Evolutionary conservation across 2,888 invertebrate genomes (phyloP), one percentile per base, ranked within the genome.

Genomic region (Brachyptera risi): DNA sequence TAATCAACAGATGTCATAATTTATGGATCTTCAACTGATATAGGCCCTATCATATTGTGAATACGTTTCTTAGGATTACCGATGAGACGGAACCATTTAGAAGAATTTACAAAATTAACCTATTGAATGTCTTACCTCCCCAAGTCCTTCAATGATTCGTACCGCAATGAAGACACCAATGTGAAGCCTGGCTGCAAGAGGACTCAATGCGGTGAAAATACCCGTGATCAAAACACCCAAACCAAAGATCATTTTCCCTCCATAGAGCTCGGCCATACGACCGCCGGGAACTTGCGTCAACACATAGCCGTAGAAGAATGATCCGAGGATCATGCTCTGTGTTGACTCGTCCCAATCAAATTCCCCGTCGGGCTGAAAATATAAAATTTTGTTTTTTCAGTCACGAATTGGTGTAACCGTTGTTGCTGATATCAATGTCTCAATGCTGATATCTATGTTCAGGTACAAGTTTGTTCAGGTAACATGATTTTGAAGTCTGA

Each of bases 161-260:
- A 47, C 86, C 35, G 81, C 78, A 65, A 92, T 83, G 71, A 94
- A 85, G 75, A 76, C 77, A 59, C 76, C 74, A 65, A 83, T 83
- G 69, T 81, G 79, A 0, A 79, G 78, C 65, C 81, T 77, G 0
- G 94, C 94, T 0, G 92, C 91, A 61, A 90, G 78, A 0, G 95
- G 94, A 63, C 90, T 92, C 15, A 92, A 74, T 19, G 94, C 77
- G 0, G 94, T 93, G 67, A 93, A 86, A 59, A 94, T 72, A 4
- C 92, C 88, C 3, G 92, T 91, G 47, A 92, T 76, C 50, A 93
- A 78, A 1, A 92, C 86, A 3, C 92, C 92, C 31, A 90, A 73
- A 15, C 92, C 92, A 71, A 89, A 92, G 2, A 95, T 83, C 64
- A 87, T 78, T 76, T 93, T 94, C n/a, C 93, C 95, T 35, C 96